Evolutionary conservation across 2,888 invertebrate species (phyloP).

Genomic region (Phymatocera aterrima): DNA sequence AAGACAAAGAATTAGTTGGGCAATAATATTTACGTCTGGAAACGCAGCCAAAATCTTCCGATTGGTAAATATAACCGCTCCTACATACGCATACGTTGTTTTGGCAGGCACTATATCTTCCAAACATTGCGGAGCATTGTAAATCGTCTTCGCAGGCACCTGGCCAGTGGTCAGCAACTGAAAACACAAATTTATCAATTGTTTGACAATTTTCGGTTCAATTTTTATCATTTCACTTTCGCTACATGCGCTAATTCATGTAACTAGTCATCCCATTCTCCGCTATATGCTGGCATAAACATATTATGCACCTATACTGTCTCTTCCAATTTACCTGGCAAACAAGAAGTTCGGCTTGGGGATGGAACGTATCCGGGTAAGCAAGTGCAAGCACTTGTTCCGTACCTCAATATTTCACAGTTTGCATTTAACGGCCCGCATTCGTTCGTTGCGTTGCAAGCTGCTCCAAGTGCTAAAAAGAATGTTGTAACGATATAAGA

Average conservation of each 20-base stretch:
- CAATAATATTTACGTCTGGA: conserved; percentile 18
- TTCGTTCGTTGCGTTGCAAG: not conserved
- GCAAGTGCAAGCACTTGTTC: conserved; percentile 4
- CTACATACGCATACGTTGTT: conserved; percentile 4
- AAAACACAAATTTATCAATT: too few relatives aligned
- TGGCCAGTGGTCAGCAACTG: conserved; percentile 21
- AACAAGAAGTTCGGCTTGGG: conserved; percentile 8
- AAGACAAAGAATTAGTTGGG: not conserved
- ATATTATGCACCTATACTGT: not conserved
- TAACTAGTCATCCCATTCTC: not conserved
- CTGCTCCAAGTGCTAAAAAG: not conserved
- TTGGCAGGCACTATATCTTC: conserved; percentile 19
- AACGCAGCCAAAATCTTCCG: not conserved
- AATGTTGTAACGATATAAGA: not conserved
- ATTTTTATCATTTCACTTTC: too few relatives aligned
- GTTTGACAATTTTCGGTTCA: too few relatives aligned
- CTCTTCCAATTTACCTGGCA: not conserved
- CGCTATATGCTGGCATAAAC: too few relatives aligned
- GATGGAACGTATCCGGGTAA: conserved; percentile 11
- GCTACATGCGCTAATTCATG: not conserved
- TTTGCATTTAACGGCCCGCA: not conserved
- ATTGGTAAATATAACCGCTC: not conserved
- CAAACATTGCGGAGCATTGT: conserved; percentile 21
- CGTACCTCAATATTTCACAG: not conserved
- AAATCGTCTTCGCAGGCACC: conserved; percentile 26